These are phyloP conservation scores for Eucidaris tribuloides DNA, from an alignment of 35 echinoderm and acorn worm species.

Conservation along the genomic window DNA sequence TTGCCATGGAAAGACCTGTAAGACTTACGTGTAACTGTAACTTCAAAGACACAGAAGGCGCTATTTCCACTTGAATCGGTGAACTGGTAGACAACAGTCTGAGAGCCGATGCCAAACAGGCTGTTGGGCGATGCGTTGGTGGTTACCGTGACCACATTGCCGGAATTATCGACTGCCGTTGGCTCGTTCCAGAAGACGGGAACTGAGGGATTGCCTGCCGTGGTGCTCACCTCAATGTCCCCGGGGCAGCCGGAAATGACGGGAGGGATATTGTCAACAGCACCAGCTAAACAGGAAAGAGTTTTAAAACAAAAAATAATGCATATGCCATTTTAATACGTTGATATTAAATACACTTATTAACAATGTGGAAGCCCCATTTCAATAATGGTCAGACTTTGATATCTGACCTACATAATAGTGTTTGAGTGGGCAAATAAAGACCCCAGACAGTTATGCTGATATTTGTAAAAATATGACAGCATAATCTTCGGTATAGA, in stretches of 20 bases:
- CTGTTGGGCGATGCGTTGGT: slow-evolving; percentile 25
- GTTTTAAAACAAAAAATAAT: too few relatives aligned
- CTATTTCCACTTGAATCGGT: slow-evolving; percentile 44
- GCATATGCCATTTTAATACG: too few relatives aligned
- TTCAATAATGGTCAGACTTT: too few relatives aligned
- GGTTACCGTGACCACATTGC: slow-evolving; percentile 3
- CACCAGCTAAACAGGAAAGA: too few relatives aligned
- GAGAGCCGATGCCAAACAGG: slow-evolving; percentile 32
- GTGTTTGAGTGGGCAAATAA: too few relatives aligned
- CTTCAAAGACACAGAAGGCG: slow-evolving; percentile 39
- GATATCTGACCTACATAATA: too few relatives aligned
- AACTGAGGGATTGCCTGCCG: neutral
- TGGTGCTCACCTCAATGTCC: slow-evolving; percentile 16
- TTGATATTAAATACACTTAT: too few relatives aligned
- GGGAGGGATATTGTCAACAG: neutral
- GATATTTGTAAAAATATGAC: too few relatives aligned
- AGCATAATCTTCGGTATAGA: too few relatives aligned
- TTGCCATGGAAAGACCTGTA: too few relatives aligned
- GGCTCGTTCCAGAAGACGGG: slow-evolving; percentile 29
- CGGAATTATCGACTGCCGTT: slow-evolving; percentile 32
- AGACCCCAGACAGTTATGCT: too few relatives aligned
- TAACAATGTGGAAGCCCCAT: too few relatives aligned
- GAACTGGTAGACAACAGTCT: slow-evolving; percentile 51
- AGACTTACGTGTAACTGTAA: slow-evolving; percentile 26
- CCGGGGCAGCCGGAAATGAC: slow-evolving; percentile 9